Evolutionary conservation across 92 coral and sea anemone species (phyloP).

Genomic region (Umimayanthus chanpuru): DNA sequence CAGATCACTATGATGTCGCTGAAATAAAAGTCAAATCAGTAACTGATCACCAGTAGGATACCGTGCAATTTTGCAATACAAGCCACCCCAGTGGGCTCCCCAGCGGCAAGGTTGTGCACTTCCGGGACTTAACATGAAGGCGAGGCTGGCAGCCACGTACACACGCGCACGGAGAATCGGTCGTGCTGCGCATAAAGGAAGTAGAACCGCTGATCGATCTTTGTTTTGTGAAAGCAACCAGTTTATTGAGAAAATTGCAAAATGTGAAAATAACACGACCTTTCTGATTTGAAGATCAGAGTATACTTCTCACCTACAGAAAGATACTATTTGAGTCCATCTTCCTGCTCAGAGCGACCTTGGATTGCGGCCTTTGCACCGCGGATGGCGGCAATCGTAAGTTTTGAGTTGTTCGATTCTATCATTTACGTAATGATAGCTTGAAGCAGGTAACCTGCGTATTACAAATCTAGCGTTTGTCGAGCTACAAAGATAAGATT

Average conservation of each 20-base stretch:
- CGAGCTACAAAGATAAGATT: neutral
- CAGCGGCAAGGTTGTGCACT: neutral
- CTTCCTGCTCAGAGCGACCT: neutral
- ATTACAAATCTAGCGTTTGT: neutral
- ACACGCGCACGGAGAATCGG: constrained; percentile 33
- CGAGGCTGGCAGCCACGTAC: constrained; percentile 44
- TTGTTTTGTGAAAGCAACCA: neutral
- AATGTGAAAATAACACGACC: constrained; percentile 6
- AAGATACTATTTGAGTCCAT: neutral
- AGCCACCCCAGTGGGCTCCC: no score
- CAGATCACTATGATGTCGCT: no score
- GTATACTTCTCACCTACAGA: neutral
- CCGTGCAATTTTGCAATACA: no score
- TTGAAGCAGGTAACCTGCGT: constrained; percentile 10
- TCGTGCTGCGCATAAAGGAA: constrained; percentile 31
- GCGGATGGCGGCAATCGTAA: constrained; percentile 41
- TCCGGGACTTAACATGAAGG: neutral
- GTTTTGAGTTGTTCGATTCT: neutral
- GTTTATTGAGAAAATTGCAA: neutral
- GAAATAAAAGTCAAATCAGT: no score
- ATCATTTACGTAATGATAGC: constrained; percentile 6
- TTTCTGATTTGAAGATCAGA: neutral
- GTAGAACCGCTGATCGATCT: constrained; percentile 32
- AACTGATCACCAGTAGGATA: no score
- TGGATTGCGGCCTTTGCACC: neutral